These are phyloP conservation scores for Stramonita haemastoma DNA, from an alignment of 2,888 invertebrate species.

Conservation along the genomic window DNA sequence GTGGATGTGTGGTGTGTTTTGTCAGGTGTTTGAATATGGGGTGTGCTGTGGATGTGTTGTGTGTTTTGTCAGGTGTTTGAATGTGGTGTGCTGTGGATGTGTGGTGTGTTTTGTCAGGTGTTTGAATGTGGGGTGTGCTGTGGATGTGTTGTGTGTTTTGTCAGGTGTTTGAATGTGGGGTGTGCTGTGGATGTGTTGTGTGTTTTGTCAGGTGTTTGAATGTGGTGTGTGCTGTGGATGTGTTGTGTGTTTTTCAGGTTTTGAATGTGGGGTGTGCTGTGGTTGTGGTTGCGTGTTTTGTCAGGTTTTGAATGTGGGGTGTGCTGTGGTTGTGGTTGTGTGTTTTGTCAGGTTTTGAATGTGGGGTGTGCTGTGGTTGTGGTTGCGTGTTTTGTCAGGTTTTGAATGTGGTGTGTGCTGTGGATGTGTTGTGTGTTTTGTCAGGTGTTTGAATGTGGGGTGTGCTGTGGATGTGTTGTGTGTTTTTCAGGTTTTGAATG, in stretches of 20 bases:
- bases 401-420: too few species aligned
- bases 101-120: background rate
- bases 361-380: too few species aligned
- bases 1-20: background rate
- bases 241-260: background rate
- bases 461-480: too few species aligned
- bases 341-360: background rate
- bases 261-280: too few species aligned
- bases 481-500: conserved; percentile 1
- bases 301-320: too few species aligned
- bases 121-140: too few species aligned
- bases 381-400: background rate
- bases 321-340: background rate
- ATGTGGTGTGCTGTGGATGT: background rate
- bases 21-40: too few species aligned
- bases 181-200: background rate
- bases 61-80: background rate
- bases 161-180: too few species aligned
- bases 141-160: background rate
- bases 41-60: too few species aligned
- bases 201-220: background rate
- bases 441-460: too few species aligned
- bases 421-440: background rate
- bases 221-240: too few species aligned
- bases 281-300: background rate